Evolutionary conservation across 1,140 invertebrate species (phyloP), one percentile per base, ranked within the genome.

Genomic region (Drosophila elegans): DNA sequence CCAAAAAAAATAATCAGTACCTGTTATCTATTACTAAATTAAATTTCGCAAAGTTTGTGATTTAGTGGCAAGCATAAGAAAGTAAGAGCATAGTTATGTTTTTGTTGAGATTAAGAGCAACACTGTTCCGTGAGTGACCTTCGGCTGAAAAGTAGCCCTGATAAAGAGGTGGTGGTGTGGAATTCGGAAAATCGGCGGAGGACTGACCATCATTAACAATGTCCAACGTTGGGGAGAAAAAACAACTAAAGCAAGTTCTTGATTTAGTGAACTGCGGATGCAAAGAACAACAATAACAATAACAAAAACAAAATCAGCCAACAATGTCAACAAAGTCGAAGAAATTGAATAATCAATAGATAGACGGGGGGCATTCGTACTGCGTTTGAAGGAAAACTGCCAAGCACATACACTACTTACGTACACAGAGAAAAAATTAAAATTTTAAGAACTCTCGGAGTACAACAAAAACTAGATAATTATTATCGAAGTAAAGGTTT

Each of bases 321-420:
- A 46, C 81, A 80, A 80, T 77, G 81, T 85, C 74, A 88, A 88
- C 78, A 86, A 88, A 76, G 64, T 66, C 63, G 44, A 69, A 83
- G 79, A 88, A 85, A 88, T 88, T 74, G 83, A 86, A 88, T 86
- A 86, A 86, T 86, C 82, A 88, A 86, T 86, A 86, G 27, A 53
- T 38, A 41, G 12, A 13, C 11, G 44, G 12, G 55, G 12, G 63
- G 25, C 5, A 12, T 11, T 13, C 36, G 13, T 7, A 29, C 13
- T 12, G 57, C 32, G 12, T 46, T 62, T 62, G 63, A 48, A 34
- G 59, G 63, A 46, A 12, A 69, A 59, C 27, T n/a, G 52, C 13
- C 32, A 45, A n/a, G 34, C 38, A 55, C 16, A 49, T 27, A 49
- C 44, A 48, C 16, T 44, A 41, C 59, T n/a, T 6, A 13, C 10